A percentile compares a stretch with the other conserved stretches of the same genome.
phyloP scores from a whole-genome alignment of 2,113 vertebrate genomes.

The Ursus arctos region DNA sequence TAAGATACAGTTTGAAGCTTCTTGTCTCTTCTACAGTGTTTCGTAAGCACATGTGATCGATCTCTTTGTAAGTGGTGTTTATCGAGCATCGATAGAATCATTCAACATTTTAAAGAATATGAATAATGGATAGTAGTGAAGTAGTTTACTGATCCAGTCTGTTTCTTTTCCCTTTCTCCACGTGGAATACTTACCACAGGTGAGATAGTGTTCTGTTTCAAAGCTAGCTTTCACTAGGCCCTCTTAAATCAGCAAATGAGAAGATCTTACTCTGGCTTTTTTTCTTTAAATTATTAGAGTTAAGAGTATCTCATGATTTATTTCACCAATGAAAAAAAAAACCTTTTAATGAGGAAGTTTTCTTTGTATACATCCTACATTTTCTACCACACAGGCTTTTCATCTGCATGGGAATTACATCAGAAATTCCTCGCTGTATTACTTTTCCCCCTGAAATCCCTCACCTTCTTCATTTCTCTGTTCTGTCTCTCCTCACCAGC shows the following conservation, averaged over 20 bases:
- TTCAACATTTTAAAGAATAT: neutral
- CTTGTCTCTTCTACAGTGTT: neutral
- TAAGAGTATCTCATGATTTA: neutral
- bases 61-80: neutral
- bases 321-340: neutral
- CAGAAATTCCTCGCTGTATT: neutral
- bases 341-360: neutral
- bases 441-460: neutral
- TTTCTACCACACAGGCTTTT: neutral
- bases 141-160: neutral
- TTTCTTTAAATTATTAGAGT: neutral
- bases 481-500: neutral
- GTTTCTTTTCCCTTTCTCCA: neutral
- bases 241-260: neutral
- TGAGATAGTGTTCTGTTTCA: neutral
- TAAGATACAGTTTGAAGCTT: neutral
- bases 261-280: neutral
- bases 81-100: neutral
- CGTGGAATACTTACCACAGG: neutral
- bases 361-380: neutral
- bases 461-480: neutral
- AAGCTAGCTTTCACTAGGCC: neutral
- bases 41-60: neutral
- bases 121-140: neutral
- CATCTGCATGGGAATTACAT: neutral